These are phyloP conservation scores for Oxyruncus cristatus DNA, from an alignment of 2,113 vertebrate species.

Conservation along the genomic window DNA sequence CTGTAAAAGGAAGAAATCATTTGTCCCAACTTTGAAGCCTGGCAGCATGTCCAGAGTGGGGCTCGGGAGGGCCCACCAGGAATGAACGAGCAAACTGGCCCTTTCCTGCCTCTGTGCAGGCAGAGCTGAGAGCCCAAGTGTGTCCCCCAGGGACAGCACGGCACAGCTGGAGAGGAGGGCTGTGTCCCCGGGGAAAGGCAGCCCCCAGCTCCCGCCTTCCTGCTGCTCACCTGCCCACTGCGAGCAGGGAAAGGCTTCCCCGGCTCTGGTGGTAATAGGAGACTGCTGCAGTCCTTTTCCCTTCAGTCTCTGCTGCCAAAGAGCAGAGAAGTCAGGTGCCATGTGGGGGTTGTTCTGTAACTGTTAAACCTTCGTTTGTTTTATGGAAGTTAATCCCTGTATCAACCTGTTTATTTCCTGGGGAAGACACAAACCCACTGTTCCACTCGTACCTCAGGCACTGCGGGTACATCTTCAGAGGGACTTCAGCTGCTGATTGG, in stretches of 20 bases:
- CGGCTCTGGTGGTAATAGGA: rapidly evolving
- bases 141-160: not conserved
- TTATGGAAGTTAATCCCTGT: not conserved
- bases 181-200: not conserved
- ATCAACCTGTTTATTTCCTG: not conserved
- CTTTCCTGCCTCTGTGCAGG: not conserved
- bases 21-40: not conserved
- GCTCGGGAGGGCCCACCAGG: not conserved
- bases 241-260: not conserved
- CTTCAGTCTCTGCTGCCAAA: not conserved
- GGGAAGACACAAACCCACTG: not conserved
- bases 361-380: not conserved
- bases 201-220: not conserved
- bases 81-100: not conserved
- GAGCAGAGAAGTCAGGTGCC: not conserved
- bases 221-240: not conserved
- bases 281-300: not conserved
- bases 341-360: not conserved
- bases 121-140: rapidly evolving
- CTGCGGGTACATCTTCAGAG: rapidly evolving
- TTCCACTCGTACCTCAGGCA: not conserved
- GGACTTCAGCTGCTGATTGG: not conserved
- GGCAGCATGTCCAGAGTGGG: not conserved
- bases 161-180: not conserved
- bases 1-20: not conserved